Base-by-base conservation (phyloP, 2,888 invertebrate species). In the Diadromus collaris region DNA sequence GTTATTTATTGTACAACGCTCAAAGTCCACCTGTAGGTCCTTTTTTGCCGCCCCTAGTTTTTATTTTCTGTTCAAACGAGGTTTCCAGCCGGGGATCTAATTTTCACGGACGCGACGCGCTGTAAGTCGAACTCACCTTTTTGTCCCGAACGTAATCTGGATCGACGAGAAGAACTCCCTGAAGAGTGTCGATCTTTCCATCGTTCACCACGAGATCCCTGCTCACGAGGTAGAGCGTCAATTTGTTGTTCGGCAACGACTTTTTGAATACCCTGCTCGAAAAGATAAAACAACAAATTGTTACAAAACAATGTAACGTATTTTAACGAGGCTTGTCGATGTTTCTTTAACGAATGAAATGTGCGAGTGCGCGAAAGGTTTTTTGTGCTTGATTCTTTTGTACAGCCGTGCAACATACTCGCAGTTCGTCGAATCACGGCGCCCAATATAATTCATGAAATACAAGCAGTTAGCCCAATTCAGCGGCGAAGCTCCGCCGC, bases 101-200 rank as follows among this genome's bases (percentile, higher is more conserved):
- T 64, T 73, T 41, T 29, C 27, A 51, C 60, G 56, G 38, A 46
- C 7, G 5, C 24, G 24, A 63, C 51, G n/a, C 63, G 27, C 38
- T 60, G 6, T 19, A 29, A 65, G 19, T 73, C 29, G 6, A 60
- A 48, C 32, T 63, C 51, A 94, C 94, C 91, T 97, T 97, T 89
- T 96, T 95, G 81, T 95, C 95, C 85, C 95, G 94, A 61, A 96
- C 92, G 86, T 95, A 95, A 76, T 98, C 98, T 0, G 97, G 96
- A 88, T 99, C 98, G 48, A 98, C 95, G 83, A 97, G 94, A 2
- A 99, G 94, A 41, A 99, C 98, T 29, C 98, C 99, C 89, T 97
- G 97, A 78, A 97, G 93, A 83, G 94, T 94, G 89, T 96, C 96
- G 83, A 96, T 95, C 89, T 93, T 92, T 77, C 94, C 95, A 82